A percentile compares a stretch with the other conserved stretches of the same genome.
phyloP scores from a whole-genome alignment of 2,797 vertebrate genomes.

The Odontamblyopus lacepedii region DNA sequence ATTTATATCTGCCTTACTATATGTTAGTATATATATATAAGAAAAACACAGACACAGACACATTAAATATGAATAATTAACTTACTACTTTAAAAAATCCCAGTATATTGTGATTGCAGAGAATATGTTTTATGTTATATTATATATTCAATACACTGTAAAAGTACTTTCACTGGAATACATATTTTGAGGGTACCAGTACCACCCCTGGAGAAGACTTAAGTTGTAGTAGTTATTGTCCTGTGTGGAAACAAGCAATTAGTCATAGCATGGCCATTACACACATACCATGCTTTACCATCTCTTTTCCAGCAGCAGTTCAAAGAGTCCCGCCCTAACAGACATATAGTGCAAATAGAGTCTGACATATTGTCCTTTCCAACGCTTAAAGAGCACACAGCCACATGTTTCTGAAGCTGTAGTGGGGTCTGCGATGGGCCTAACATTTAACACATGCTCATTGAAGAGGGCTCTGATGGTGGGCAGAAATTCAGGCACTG shows the following conservation, averaged over 20 bases:
- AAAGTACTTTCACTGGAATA: not conserved
- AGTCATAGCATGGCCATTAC: conserved; percentile 32
- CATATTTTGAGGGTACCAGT: not conserved
- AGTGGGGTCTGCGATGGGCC: conserved; percentile 67
- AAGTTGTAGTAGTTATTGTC: conserved; percentile 5
- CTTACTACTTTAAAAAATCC: no score
- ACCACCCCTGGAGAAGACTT: not conserved
- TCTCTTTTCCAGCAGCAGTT: conserved; percentile 10
- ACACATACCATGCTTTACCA: conserved; percentile 29
- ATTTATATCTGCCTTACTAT: no score
- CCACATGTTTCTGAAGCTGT: conserved; percentile 37
- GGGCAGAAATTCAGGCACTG: conserved; percentile 73
- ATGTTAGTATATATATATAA: no score
- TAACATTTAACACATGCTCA: conserved; percentile 78
- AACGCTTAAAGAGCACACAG: conserved; percentile 47
- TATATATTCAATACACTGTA: not conserved
- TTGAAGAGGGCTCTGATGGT: conserved; percentile 53
- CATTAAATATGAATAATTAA: no score
- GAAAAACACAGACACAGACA: no score
- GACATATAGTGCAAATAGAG: conserved; percentile 35
- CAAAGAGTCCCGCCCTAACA: conserved; percentile 16
- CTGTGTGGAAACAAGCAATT: conserved; percentile 38
- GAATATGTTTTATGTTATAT: not conserved
- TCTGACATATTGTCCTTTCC: conserved; percentile 29
- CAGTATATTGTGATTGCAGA: no score